These are phyloP conservation scores for Psephotus haematonotus DNA, from an alignment of 2,113 vertebrate genomes.

Conservation along the genomic window DNA sequence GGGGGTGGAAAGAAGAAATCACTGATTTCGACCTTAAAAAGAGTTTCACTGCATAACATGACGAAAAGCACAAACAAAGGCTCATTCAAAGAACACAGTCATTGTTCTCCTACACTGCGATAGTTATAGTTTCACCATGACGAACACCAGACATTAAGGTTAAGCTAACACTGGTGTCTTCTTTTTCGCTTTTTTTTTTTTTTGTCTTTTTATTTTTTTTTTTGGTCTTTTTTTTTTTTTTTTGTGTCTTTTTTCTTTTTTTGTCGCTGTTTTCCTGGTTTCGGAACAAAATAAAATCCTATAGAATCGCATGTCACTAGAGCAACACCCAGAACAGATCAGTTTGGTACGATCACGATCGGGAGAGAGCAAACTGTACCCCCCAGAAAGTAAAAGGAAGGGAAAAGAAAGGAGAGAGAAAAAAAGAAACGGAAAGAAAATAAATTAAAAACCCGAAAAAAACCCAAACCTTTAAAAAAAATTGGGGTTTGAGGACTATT, in stretches of 20 bases:
- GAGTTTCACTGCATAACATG: constrained; percentile 92
- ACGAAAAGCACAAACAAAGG: constrained; percentile 91
- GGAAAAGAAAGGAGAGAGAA: constrained; percentile 60
- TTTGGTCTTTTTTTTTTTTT: not conserved
- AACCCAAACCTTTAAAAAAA: constrained; percentile 86
- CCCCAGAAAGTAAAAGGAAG: constrained; percentile 77
- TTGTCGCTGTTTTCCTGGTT: constrained; percentile 21
- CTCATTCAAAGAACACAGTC: constrained; percentile 86
- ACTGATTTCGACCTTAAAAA: constrained; percentile 90
- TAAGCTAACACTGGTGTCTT: constrained; percentile 93
- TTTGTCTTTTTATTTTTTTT: not conserved
- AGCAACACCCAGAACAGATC: constrained; percentile 94
- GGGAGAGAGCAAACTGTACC: constrained; percentile 92
- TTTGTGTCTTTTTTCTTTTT: not conserved
- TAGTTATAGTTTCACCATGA: constrained; percentile 92
- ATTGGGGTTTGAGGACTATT: constrained; percentile 85
- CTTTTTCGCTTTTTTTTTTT: constrained; percentile 51
- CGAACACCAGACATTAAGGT: constrained; percentile 94
- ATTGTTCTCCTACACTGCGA: constrained; percentile 83
- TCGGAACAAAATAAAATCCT: constrained; percentile 75
- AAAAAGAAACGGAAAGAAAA: constrained; percentile 77
- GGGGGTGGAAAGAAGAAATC: constrained; percentile 72
- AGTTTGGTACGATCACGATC: constrained; percentile 95
- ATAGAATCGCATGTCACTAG: constrained; percentile 94
- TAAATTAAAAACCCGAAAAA: constrained; percentile 87